These are phyloP conservation scores for Helicorthomorpha holstii DNA, from an alignment of 1,140 invertebrate genomes.

Conservation along the genomic window DNA sequence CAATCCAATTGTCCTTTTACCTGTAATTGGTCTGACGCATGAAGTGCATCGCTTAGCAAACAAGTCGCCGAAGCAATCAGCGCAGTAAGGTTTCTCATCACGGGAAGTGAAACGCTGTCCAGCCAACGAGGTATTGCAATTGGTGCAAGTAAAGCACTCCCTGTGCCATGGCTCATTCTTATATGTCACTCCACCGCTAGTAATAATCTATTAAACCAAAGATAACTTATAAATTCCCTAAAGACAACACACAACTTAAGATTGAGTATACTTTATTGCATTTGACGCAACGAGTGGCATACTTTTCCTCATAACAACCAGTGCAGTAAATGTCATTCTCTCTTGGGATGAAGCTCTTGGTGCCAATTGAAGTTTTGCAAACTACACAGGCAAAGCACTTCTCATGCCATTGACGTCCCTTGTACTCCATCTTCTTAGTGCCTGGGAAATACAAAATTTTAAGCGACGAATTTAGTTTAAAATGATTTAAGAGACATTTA, in stretches of 20 bases:
- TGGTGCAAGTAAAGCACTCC: conserved; percentile 95
- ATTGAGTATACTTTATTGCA: conserved; percentile 97
- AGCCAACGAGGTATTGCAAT: conserved; percentile 86
- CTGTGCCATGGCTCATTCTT: conserved; percentile 99
- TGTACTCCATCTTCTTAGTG: conserved; percentile 99
- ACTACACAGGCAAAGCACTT: conserved; percentile 97
- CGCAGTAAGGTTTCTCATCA: conserved; percentile 98
- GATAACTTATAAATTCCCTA: too few species aligned
- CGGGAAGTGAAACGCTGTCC: conserved; percentile 95
- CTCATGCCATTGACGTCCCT: conserved; percentile 99
- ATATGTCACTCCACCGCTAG: conserved; percentile 95
- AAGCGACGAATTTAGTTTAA: too few species aligned
- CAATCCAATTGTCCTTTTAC: too few species aligned
- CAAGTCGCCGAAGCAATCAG: conserved; percentile 93
- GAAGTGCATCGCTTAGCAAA: conserved; percentile 96
- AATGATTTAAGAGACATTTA: too few species aligned
- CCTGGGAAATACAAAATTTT: too few species aligned
- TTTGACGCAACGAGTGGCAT: conserved; percentile 93
- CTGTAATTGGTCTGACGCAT: conserved; percentile 94
- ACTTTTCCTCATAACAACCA: conserved; percentile 97
- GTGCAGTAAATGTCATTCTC: conserved; percentile 99
- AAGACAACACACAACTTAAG: too few species aligned
- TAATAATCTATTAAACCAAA: conserved; percentile 63
- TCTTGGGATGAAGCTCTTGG: conserved; percentile 96
- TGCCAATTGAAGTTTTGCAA: conserved; percentile 95